Base-by-base conservation (phyloP, 2,113 vertebrate species). In the Epinephelus moara region DNA sequence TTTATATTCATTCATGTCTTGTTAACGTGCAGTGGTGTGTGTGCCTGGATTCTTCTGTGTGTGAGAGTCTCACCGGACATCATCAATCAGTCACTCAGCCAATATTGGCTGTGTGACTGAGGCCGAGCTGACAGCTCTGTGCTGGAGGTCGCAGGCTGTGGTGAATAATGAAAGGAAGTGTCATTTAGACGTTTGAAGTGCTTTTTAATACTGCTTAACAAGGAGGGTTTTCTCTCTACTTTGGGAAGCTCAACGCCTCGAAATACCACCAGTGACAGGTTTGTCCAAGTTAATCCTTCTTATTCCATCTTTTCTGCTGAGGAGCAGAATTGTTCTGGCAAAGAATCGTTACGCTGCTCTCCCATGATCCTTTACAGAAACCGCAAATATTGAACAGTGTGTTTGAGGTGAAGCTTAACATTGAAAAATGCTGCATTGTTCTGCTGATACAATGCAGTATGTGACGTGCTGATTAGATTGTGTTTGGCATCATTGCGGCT, bases 171-270 rank as follows among this genome's bases (percentile, higher is more conserved):
- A 88, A 78, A 61, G 52, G 25, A 88, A 57, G 64, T 87, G 80
- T 84, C 89, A 89, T 78, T 91, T 81, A 78, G 76, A 88, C 12
- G 12, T 83, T 80, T 86, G 70, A 90, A 90, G 70, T 66, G 73
- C 67, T 86, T 89, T 92, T 91, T 85, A 87, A 85, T 52, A 12
- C 59, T 57, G 78, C 75, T 87, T 91, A 90, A 90, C 79, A 79
- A 86, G 75, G 6, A 85, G 37, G 21, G 19, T 30, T 82, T 79
- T 70, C 67, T 76, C 50, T 88, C 13, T 42, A 50, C 70, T 78
- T 63, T 25, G 21, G 47, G 30, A 82, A 56, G 18, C 68, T 80
- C 0, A 10, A 69, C 17, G 62, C 78, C 85, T 73, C 4, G 4
- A 78, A 90, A 87, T 76, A 77, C 68, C 69, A 61, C 13, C 40